phyloP scores from a whole-genome alignment of 1,140 invertebrate genomes.

The Procambarus virginalis region DNA sequence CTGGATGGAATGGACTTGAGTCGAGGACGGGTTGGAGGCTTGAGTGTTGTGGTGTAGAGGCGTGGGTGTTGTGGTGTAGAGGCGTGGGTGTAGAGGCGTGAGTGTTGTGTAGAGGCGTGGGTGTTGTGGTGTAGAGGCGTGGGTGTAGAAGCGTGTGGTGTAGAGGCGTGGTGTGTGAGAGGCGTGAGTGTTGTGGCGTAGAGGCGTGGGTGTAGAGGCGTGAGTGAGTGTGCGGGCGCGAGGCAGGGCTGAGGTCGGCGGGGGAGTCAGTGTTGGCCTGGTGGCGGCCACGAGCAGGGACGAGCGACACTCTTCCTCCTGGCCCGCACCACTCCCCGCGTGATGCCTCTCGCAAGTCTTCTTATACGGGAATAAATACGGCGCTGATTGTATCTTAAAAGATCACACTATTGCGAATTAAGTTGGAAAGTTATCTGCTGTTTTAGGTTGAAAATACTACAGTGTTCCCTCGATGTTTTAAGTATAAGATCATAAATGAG shows the following conservation, averaged over 20 bases:
- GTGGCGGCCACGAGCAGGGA: neutral
- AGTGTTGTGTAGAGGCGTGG: no score
- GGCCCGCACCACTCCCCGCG: no score
- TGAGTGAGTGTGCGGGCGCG: neutral
- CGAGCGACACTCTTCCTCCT: no score
- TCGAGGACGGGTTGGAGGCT: no score
- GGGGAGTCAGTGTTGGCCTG: neutral
- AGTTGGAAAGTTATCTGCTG: neutral
- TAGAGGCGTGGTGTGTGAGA: neutral
- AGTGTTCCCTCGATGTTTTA: neutral
- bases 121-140: no score
- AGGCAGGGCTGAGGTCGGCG: neutral
- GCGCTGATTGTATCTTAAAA: no score
- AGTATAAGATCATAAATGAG: neutral
- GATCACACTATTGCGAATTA: neutral
- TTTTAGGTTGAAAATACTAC: neutral
- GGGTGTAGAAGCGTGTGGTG: no score
- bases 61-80: no score
- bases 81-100: no score
- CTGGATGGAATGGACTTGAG: no score
- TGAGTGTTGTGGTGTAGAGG: no score
- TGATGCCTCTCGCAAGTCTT: neutral
- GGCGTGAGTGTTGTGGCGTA: no score
- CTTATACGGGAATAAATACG: neutral
- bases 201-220: neutral